A percentile compares a stretch with the other conserved stretches of the same genome.
phyloP scores from a whole-genome alignment of 2,797 vertebrate genomes.

The Oreortyx pictus region DNA sequence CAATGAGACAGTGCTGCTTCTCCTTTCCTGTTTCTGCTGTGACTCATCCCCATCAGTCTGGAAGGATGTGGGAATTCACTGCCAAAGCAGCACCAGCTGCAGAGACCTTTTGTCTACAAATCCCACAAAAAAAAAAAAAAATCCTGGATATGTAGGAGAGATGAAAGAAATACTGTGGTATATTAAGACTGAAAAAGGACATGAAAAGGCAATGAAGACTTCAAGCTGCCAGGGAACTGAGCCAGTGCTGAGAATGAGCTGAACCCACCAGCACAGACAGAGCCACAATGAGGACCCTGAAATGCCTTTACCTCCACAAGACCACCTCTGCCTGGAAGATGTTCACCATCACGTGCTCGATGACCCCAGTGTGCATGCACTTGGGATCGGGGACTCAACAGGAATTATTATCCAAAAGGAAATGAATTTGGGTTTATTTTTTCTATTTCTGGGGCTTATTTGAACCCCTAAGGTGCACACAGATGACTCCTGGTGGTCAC shows the following conservation, averaged over 20 bases:
- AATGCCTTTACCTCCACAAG: not conserved
- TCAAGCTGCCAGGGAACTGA: not conserved
- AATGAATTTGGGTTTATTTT: not conserved
- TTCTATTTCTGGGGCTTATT: not conserved
- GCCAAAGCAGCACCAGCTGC: conserved; percentile 40
- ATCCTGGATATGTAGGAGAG: not conserved
- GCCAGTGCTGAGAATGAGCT: not conserved
- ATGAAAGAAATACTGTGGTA: not conserved
- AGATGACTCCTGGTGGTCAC: not conserved
- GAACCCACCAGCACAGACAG: not conserved
- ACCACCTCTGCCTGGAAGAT: not conserved
- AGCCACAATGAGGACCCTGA: not conserved
- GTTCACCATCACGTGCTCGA: not conserved
- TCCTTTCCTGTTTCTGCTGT: conserved; percentile 20
- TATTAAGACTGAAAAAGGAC: not conserved
- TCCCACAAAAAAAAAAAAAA: not conserved
- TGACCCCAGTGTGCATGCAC: not conserved
- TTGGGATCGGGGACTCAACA: not conserved
- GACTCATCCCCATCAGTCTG: conserved; percentile 8
- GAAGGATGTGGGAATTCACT: conserved; percentile 22
- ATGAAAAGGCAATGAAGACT: not conserved
- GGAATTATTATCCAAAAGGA: not conserved
- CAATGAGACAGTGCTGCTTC: not conserved
- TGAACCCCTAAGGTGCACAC: not conserved
- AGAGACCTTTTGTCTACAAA: not conserved